These are phyloP conservation scores for Tichodroma muraria DNA, from an alignment of 2,113 vertebrate species.

Conservation along the genomic window DNA sequence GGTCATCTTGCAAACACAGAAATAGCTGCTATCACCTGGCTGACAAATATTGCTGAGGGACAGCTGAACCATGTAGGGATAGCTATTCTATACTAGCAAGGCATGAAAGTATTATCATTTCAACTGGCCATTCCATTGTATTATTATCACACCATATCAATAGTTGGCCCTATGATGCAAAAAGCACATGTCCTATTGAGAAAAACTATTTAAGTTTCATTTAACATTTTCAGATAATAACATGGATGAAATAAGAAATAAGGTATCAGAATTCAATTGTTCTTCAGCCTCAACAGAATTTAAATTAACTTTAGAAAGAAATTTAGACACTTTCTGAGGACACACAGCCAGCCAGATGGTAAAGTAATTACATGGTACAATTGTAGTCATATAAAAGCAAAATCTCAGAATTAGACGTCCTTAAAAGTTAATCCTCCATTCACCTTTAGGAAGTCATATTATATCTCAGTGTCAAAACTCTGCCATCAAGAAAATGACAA, in stretches of 20 bases:
- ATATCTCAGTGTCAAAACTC: not conserved
- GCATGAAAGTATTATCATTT: constrained; percentile 55
- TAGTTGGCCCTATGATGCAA: constrained; percentile 4
- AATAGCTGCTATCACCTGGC: constrained; percentile 61
- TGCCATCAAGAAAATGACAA: not conserved
- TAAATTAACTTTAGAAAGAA: not conserved
- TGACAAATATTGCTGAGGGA: constrained; percentile 42
- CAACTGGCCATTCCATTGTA: constrained; percentile 59
- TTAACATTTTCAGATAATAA: not conserved
- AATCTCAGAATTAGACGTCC: not conserved
- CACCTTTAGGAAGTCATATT: not conserved
- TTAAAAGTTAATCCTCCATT: not conserved
- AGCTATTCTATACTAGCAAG: constrained; percentile 49
- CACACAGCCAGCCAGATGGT: not conserved
- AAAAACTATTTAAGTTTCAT: not conserved
- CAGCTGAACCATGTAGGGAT: constrained; percentile 54
- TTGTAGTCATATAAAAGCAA: not conserved
- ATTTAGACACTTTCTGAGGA: not conserved
- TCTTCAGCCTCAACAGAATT: not conserved
- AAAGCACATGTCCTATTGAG: not conserved
- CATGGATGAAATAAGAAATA: not conserved
- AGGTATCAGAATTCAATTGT: not conserved
- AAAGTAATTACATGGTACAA: not conserved
- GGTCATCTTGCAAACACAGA: constrained; percentile 52
- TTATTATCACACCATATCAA: constrained; percentile 41